These are phyloP conservation scores for Zhengitettix transpicula DNA, from an alignment of 2,888 invertebrate genomes.

Conservation along the genomic window DNA sequence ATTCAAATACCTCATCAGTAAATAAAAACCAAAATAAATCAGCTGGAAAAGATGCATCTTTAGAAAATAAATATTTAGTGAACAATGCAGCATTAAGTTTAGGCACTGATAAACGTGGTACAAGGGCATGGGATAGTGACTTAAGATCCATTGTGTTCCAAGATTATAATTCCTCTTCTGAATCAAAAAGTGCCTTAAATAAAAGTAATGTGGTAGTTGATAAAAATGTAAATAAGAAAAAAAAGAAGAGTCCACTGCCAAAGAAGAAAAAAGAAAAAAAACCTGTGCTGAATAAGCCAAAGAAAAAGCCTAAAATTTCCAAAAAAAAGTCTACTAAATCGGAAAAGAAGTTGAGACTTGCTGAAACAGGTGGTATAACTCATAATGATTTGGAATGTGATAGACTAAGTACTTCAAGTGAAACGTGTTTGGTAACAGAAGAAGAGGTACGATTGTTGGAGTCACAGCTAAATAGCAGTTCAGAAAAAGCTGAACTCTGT, in stretches of 20 bases:
- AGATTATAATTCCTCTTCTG: not conserved
- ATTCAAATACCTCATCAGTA: too few relatives aligned
- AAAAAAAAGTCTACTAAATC: not conserved
- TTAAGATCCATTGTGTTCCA: slow-evolving; percentile 14
- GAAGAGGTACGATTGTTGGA: not conserved
- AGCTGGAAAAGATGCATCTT: too few relatives aligned
- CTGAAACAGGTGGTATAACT: too few relatives aligned
- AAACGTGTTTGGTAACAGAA: not conserved
- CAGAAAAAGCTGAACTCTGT: not conserved
- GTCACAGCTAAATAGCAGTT: not conserved
- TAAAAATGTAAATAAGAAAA: too few relatives aligned
- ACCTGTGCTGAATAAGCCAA: not conserved
- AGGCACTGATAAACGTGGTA: too few relatives aligned
- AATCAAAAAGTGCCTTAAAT: not conserved
- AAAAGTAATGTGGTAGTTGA: too few relatives aligned
- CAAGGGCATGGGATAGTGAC: slow-evolving; percentile 22
- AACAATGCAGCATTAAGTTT: too few relatives aligned
- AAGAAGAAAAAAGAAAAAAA: too few relatives aligned
- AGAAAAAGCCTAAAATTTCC: not conserved
- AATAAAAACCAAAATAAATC: too few relatives aligned
- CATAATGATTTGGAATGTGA: not conserved
- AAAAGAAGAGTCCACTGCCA: too few relatives aligned
- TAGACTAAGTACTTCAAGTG: not conserved
- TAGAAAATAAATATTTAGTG: too few relatives aligned
- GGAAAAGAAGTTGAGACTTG: not conserved